Conservation (phyloP, 1,140 invertebrate genomes). For the Brachionus plicatilis region DNA sequence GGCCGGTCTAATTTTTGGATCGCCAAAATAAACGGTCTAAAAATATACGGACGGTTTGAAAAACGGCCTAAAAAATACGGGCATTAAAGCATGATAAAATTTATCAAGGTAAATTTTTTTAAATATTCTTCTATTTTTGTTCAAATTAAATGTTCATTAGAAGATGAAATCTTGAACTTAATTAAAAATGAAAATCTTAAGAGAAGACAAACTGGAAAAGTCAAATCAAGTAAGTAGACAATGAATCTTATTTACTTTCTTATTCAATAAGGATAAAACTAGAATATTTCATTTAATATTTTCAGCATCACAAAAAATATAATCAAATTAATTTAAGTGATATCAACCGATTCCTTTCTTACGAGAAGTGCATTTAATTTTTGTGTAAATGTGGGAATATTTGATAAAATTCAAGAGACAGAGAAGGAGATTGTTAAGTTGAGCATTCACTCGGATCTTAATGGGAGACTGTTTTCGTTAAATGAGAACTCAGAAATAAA, state of each 20-base stretch:
- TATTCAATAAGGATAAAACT: too few relatives aligned
- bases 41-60: too few relatives aligned
- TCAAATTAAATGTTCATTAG: background rate
- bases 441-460: background rate
- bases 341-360: background rate
- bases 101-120: background rate
- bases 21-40: too few relatives aligned
- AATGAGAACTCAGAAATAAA: background rate
- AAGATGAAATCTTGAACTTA: background rate
- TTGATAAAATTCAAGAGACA: background rate
- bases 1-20: too few relatives aligned
- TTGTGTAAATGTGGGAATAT: background rate
- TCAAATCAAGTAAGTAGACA: background rate
- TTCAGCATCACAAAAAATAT: too few relatives aligned
- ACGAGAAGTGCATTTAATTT: background rate
- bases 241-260: background rate
- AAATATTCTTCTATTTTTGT: too few relatives aligned
- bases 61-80: too few relatives aligned
- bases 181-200: background rate
- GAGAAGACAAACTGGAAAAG: background rate
- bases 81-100: background rate
- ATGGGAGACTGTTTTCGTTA: background rate
- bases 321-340: background rate
- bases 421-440: background rate
- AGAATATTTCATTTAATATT: too few relatives aligned